Conservation (phyloP, 1,140 invertebrate species). For the Brachionus rotundiformis region DNA sequence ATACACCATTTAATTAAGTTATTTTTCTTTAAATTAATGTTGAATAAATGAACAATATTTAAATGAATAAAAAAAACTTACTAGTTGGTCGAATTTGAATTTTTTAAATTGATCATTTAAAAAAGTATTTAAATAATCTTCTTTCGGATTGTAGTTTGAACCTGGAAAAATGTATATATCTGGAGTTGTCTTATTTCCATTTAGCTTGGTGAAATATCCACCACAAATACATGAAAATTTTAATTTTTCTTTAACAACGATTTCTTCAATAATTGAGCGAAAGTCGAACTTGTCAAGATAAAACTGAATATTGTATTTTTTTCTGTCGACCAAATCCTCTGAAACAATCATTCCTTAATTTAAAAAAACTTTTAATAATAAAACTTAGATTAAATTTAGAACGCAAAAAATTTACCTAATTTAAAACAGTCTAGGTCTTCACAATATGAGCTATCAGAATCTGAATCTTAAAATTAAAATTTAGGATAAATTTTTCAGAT, state of each 20-base stretch:
- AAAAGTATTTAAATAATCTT: slow-evolving; percentile 4
- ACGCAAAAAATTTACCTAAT: not conserved
- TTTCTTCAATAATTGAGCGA: slow-evolving; percentile 8
- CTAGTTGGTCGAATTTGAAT: slow-evolving; percentile 14
- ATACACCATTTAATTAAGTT: not conserved
- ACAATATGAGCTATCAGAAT: not conserved
- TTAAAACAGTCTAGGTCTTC: not conserved
- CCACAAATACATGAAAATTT: slow-evolving; percentile 33
- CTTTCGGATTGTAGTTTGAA: not conserved
- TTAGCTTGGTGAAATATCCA: not conserved
- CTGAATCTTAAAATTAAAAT: not conserved
- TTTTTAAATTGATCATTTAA: slow-evolving; percentile 16
- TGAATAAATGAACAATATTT: not conserved
- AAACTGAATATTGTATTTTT: not conserved
- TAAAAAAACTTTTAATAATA: not conserved
- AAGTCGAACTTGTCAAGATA: not conserved
- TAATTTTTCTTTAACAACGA: slow-evolving; percentile 8
- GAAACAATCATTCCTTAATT: not conserved
- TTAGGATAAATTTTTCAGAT: not conserved
- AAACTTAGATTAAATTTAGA: not conserved
- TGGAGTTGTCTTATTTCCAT: not conserved
- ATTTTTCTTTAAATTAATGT: no score
- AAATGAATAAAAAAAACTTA: not conserved
- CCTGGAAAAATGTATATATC: not conserved
- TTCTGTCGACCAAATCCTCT: not conserved